phyloP scores from a whole-genome alignment of 2,113 vertebrate species.

The Myiozetetes cayanensis region DNA sequence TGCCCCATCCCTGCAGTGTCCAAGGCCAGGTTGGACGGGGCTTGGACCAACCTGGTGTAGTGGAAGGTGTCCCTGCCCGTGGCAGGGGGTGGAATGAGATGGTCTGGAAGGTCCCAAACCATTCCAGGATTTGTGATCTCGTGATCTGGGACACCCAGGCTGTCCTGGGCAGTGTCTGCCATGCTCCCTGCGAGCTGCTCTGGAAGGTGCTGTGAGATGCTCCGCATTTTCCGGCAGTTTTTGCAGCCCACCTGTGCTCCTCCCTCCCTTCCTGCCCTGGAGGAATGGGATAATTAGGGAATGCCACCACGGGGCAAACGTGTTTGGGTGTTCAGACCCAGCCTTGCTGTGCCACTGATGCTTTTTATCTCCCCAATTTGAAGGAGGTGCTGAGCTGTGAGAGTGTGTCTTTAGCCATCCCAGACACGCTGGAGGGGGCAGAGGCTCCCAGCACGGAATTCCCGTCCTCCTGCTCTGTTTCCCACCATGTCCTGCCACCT shows the following conservation, averaged over 20 bases:
- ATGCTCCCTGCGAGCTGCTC: neutral
- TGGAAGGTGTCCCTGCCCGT: neutral
- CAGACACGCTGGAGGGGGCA: conserved; percentile 39
- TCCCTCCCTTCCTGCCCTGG: neutral
- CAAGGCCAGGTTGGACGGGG: neutral
- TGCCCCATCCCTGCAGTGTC: neutral
- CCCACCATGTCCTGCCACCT: conserved; percentile 22
- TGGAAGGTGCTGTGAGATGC: neutral
- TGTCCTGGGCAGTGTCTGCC: neutral
- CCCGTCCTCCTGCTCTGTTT: conserved; percentile 11
- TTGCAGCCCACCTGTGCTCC: neutral
- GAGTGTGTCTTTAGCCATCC: conserved; percentile 54
- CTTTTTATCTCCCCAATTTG: conserved; percentile 40
- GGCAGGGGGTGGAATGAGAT: neutral
- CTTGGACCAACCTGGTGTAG: neutral
- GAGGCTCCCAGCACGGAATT: conserved; percentile 3
- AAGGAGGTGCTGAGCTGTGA: conserved; percentile 62
- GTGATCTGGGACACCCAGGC: neutral
- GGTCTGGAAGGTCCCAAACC: neutral
- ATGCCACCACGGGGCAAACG: neutral
- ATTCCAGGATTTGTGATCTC: neutral
- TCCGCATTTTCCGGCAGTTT: neutral
- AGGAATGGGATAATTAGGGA: neutral
- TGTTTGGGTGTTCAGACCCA: neutral
- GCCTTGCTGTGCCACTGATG: neutral